A percentile compares a stretch with the other conserved stretches of the same genome.
These are phyloP conservation scores for Nezara viridula DNA, from an alignment of 2,888 invertebrate genomes.

Conservation along the genomic window DNA sequence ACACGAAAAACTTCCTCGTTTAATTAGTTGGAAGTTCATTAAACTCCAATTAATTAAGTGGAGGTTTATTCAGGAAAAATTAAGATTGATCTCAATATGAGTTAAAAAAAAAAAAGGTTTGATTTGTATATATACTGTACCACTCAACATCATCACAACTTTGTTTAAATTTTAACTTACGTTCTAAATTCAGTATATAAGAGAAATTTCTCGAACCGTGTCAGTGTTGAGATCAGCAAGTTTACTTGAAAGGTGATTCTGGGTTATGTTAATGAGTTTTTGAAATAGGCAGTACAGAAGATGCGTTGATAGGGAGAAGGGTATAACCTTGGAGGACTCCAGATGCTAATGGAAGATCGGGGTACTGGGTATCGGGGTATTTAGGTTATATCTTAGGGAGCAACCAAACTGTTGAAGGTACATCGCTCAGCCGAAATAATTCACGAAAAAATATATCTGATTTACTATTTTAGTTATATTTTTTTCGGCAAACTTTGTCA, in stretches of 20 bases:
- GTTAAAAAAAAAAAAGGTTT: no score
- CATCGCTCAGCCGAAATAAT: not conserved
- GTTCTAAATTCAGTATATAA: no score
- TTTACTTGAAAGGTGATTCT: conserved; percentile 17
- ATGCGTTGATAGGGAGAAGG: conserved; percentile 5
- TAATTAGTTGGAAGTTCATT: no score
- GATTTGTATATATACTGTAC: no score
- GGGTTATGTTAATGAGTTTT: conserved; percentile 33
- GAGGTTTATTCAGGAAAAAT: no score
- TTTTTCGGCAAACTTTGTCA: not conserved
- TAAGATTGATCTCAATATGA: no score
- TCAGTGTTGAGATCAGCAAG: not conserved
- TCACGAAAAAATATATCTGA: not conserved
- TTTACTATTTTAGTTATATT: not conserved
- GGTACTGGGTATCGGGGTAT: not conserved
- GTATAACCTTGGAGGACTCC: conserved; percentile 5
- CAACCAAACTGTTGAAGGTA: not conserved
- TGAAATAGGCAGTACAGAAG: not conserved
- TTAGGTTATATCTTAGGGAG: not conserved
- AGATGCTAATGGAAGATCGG: conserved; percentile 4
- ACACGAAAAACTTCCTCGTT: no score
- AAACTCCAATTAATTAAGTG: no score
- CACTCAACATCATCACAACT: no score
- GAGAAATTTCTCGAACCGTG: not conserved
- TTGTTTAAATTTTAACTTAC: no score